Evolutionary conservation across 2,797 vertebrate species (phyloP).

Genomic region (Benthosema pterotum): DNA sequence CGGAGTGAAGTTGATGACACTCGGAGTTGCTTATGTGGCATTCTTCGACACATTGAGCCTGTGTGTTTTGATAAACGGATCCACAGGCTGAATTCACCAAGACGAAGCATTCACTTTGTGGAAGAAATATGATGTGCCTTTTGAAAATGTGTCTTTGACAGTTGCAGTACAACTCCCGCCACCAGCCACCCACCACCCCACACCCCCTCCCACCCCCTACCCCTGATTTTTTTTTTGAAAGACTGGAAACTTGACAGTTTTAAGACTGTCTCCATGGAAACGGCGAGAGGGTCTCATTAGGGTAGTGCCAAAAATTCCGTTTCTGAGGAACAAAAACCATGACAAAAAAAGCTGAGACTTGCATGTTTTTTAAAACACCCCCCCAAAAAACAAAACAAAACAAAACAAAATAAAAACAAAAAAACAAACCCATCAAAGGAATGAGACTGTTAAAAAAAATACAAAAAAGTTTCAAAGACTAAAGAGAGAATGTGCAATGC

Average conservation of each 20-base stretch:
- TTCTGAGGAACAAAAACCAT: slow-evolving; percentile 64
- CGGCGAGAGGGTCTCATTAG: slow-evolving; percentile 81
- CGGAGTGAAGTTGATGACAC: slow-evolving; percentile 43
- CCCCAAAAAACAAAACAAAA: slow-evolving; percentile 59
- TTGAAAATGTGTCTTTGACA: slow-evolving; percentile 81
- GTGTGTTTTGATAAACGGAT: slow-evolving; percentile 73
- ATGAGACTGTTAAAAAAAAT: slow-evolving; percentile 41
- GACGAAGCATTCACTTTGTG: slow-evolving; percentile 75
- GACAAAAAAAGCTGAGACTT: slow-evolving; percentile 54
- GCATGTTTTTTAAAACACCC: slow-evolving; percentile 53
- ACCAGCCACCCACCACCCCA: slow-evolving; percentile 39
- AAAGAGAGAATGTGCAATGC: slow-evolving; percentile 43
- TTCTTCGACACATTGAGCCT: slow-evolving; percentile 55
- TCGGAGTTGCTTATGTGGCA: slow-evolving; percentile 47
- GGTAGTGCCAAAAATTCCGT: slow-evolving; percentile 71
- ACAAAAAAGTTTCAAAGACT: slow-evolving; percentile 53
- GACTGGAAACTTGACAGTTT: slow-evolving; percentile 83
- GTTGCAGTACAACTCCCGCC: slow-evolving; percentile 74
- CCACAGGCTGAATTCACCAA: slow-evolving; percentile 71
- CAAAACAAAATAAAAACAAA: slow-evolving; percentile 43
- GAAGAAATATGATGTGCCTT: slow-evolving; percentile 66
- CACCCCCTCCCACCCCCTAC: slow-evolving; percentile 14
- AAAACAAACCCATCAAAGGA: slow-evolving; percentile 16
- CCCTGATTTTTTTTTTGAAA: slow-evolving; percentile 73
- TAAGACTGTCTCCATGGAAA: slow-evolving; percentile 85